Conservation (phyloP, 2,113 vertebrate genomes). For the Tragelaphus scriptus region DNA sequence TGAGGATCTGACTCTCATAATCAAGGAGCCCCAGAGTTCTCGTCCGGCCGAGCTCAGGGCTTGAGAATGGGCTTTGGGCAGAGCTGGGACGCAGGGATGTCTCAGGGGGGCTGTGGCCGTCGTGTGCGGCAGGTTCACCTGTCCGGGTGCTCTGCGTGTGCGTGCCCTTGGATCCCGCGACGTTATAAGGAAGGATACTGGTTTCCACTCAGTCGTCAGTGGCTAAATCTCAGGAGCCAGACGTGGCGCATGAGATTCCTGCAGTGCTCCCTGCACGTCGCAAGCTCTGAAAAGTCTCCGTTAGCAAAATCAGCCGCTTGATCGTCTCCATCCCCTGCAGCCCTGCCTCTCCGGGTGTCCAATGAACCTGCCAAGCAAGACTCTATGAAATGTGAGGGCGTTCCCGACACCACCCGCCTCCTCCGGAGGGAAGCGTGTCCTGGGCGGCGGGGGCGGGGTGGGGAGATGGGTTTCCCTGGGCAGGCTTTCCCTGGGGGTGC, state of each 20-base stretch:
- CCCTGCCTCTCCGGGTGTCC: accelerated
- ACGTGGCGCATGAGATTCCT: accelerated
- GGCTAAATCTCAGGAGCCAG: accelerated
- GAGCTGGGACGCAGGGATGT: accelerated
- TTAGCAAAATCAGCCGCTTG: accelerated
- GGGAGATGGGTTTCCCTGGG: not conserved
- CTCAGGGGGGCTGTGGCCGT: accelerated
- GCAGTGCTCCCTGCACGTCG: accelerated
- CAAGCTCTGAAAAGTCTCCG: accelerated
- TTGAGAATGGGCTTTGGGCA: accelerated
- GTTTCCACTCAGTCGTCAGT: accelerated
- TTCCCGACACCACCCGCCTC: not conserved
- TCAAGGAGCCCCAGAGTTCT: accelerated
- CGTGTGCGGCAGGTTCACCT: accelerated
- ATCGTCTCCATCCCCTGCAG: accelerated
- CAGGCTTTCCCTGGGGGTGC: not conserved
- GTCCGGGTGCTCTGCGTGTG: accelerated
- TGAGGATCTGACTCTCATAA: accelerated
- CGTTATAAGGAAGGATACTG: accelerated
- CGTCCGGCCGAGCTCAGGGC: accelerated
- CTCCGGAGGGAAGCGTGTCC: accelerated
- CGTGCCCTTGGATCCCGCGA: accelerated
- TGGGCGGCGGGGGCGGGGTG: accelerated
- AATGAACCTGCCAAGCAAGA: accelerated
- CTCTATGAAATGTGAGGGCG: accelerated